A percentile compares a stretch with the other conserved stretches of the same genome.
Evolutionary conservation across 2,797 vertebrate species (phyloP).

Genomic region (Psittacula echo): DNA sequence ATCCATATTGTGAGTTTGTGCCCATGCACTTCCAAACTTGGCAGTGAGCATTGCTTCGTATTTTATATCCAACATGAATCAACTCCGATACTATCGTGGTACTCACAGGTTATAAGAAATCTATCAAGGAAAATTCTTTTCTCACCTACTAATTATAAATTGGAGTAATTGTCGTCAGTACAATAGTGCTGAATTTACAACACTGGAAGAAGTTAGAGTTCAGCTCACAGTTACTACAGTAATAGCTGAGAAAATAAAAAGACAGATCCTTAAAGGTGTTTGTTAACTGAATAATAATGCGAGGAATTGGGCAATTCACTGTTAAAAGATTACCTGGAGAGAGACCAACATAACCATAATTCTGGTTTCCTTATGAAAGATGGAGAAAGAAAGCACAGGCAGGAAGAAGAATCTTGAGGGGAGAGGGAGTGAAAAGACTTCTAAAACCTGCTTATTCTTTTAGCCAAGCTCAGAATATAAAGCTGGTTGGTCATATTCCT

Average conservation of each 20-base stretch:
- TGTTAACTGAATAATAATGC: neutral
- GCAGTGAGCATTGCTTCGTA: neutral
- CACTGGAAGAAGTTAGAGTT: neutral
- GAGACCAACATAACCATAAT: neutral
- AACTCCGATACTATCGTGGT: rapidly evolving
- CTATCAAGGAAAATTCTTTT: neutral
- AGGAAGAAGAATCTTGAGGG: neutral
- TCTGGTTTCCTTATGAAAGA: neutral
- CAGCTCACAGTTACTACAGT: neutral
- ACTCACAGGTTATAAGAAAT: neutral
- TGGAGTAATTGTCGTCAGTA: neutral
- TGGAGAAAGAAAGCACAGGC: neutral
- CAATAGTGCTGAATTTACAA: neutral
- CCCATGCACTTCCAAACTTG: neutral
- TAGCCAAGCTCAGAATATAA: neutral
- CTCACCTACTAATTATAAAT: neutral
- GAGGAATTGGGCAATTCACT: neutral
- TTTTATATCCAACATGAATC: neutral
- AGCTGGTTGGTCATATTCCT: neutral
- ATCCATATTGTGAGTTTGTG: neutral
- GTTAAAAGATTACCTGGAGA: neutral
- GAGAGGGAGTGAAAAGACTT: neutral
- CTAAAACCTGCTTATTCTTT: neutral
- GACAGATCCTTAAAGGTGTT: neutral
- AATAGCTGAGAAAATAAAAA: neutral